Evolutionary conservation across 2,797 vertebrate genomes (phyloP), one percentile per base, ranked within the genome.

Genomic region (Etheostoma nigrum): DNA sequence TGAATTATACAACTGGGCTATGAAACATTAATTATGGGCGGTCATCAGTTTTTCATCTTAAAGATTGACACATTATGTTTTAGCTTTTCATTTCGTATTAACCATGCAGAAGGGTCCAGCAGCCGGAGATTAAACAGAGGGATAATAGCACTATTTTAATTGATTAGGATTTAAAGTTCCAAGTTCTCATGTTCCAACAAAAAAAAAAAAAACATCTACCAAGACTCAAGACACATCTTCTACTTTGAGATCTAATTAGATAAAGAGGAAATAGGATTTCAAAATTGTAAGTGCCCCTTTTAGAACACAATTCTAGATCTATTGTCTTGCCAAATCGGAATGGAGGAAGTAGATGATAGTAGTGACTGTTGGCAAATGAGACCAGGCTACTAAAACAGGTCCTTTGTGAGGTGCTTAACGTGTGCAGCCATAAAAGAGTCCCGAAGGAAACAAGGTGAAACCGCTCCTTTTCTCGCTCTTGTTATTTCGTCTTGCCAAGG

Each of bases 1-100:
- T 61, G 86, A 93, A 92, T 92, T 87, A 91, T 88, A 82, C 49
- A 92, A 67, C 45, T 14, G 19, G 48, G 57, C 19, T 45, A 89
- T 90, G 70, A 91, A 90, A 88, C 82, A 90, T 77, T 86, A 74
- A 89, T 90, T 63, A 58, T 1, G 2, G 67, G 72, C 66, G 78
- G 86, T 82, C 82, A 79, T 85, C 81, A 72, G 15, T 80, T 81
- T 79, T 81, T 63, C 60, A 74, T n/a, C 61, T 83, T 48, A 30
- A 78, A 82, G 68, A 90, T 58, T 78, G 79, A 91, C 72, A 23
- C 70, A 60, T 78, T 61, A 42, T 40, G 63, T 58, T 79, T 75
- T 16, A 18, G 27, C 23, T 72, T 54, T 49, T 16, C 23, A 27
- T 59, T 88, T 52, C 25, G 62, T 47, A 76, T 66, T 55, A 84